Conservation (phyloP, 2,113 vertebrate species). For the Scalopus aquaticus region DNA sequence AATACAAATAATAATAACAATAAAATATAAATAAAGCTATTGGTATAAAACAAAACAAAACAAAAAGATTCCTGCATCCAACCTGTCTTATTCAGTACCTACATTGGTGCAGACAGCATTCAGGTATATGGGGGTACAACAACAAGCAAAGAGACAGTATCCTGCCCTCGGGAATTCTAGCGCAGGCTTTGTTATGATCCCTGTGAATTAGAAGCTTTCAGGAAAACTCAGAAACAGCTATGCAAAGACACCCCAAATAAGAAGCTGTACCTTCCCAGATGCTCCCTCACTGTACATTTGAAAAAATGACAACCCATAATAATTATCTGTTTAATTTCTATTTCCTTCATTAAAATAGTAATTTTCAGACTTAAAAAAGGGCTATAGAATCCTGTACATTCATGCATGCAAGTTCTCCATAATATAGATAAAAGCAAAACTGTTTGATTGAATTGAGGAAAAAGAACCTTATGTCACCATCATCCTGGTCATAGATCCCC, state of each 20-base stretch:
- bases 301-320: background rate
- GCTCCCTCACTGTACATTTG: background rate
- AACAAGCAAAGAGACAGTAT: background rate
- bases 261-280: background rate
- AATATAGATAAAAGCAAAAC: background rate
- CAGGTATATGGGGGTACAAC: accelerated
- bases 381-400: background rate
- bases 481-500: background rate
- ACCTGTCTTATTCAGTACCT: background rate
- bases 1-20: no score
- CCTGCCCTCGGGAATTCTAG: background rate
- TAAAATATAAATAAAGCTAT: no score
- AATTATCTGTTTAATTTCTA: background rate
- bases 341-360: background rate
- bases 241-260: background rate
- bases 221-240: background rate
- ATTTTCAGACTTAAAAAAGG: background rate
- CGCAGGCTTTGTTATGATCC: background rate
- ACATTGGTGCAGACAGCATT: background rate
- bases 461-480: background rate
- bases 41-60: no score
- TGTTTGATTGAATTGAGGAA: background rate
- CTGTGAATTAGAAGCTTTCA: background rate
- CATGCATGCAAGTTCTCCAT: background rate
- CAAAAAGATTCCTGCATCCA: background rate